Conservation (phyloP, 1,140 invertebrate species). For the Lasioglossum albipes region DNA sequence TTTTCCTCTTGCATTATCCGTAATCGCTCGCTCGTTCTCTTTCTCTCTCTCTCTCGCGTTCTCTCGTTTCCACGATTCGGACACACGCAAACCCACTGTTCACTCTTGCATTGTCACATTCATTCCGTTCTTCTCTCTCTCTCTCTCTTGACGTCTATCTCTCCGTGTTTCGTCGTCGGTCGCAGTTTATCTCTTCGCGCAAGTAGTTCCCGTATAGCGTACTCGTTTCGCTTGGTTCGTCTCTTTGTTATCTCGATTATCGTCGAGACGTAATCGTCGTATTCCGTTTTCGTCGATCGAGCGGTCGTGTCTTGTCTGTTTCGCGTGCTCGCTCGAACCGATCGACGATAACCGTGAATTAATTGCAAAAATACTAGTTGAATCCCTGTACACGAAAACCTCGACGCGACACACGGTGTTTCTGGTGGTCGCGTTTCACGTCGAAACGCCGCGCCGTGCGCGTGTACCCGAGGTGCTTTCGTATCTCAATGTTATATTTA, state of each 20-base stretch:
- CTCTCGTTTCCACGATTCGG: not conserved
- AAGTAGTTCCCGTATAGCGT: not conserved
- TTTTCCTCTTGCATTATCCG: not conserved
- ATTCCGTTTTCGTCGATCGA: not conserved
- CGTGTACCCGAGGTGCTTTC: no score
- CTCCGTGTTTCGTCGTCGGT: not conserved
- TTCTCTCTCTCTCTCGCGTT: not conserved
- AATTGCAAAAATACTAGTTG: constrained; percentile 79
- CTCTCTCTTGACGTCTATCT: constrained; percentile 21
- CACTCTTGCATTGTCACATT: constrained; percentile 29
- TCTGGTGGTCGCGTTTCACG: not conserved
- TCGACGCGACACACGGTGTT: constrained; percentile 39
- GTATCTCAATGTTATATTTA: no score
- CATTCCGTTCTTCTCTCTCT: constrained; percentile 10
- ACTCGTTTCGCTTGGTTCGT: not conserved
- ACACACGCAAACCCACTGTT: not conserved
- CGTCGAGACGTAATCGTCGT: not conserved
- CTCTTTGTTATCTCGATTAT: not conserved
- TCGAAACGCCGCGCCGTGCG: no score
- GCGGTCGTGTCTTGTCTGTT: not conserved
- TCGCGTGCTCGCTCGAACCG: not conserved
- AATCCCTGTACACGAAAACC: constrained; percentile 78
- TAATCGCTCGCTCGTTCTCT: constrained; percentile 3
- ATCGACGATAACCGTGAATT: constrained; percentile 59
- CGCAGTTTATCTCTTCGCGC: not conserved